phyloP scores from a whole-genome alignment of 2,113 vertebrate species.

The Caracal caracal region DNA sequence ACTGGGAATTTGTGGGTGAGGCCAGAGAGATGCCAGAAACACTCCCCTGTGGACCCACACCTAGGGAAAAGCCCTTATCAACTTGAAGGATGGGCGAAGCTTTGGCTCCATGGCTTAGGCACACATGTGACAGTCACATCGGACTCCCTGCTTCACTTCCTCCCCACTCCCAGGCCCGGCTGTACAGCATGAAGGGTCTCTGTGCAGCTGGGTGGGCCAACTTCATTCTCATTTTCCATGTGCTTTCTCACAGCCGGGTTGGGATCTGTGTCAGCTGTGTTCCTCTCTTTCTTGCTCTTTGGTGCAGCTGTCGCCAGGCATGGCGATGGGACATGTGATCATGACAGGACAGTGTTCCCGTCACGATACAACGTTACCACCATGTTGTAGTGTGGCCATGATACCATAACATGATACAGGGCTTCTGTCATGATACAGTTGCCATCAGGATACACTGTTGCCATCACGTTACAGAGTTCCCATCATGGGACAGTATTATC shows the following conservation, averaged over 20 bases:
- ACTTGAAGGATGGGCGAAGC: fast-evolving
- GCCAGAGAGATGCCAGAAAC: neutral
- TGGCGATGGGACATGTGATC: fast-evolving
- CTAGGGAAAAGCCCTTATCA: neutral
- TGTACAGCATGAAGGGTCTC: neutral
- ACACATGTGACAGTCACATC: fast-evolving
- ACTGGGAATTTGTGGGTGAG: no score
- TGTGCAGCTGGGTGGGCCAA: no score
- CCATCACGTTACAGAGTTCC: fast-evolving
- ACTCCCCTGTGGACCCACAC: fast-evolving
- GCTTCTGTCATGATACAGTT: neutral
- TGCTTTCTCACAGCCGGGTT: neutral
- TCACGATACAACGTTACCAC: neutral
- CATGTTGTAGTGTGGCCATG: fast-evolving
- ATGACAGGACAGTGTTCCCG: no score
- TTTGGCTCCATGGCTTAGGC: neutral
- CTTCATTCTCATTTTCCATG: neutral
- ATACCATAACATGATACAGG: fast-evolving
- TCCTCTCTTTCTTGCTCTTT: neutral
- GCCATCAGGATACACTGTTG: neutral
- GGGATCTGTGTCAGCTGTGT: neutral
- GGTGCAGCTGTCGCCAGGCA: neutral
- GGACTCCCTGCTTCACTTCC: neutral
- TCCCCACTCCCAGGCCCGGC: neutral
- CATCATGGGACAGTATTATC: neutral